phyloP scores from a whole-genome alignment of 37 sponge, comb jelly and placozoan species.

The Tethya wilhelma region DNA sequence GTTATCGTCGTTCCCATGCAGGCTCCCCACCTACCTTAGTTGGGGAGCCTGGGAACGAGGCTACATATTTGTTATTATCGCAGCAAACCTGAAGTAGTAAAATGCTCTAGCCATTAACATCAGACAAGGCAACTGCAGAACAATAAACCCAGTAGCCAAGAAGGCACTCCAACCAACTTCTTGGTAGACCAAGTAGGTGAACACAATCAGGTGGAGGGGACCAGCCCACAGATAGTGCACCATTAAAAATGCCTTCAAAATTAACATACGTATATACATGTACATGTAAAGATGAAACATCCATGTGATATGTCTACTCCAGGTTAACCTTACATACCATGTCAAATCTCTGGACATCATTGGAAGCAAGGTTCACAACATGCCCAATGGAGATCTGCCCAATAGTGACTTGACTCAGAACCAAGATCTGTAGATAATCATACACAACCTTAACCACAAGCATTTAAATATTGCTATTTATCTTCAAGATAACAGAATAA shows the following conservation, averaged over 20 bases:
- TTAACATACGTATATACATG: too few species aligned
- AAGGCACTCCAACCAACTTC: constrained; percentile 65
- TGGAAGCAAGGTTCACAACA: constrained; percentile 77
- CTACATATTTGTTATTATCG: too few species aligned
- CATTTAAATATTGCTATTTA: too few species aligned
- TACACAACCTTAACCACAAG: too few species aligned
- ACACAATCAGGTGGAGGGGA: constrained; percentile 54
- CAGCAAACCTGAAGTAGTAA: constrained; percentile 1
- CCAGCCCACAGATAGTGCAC: constrained; percentile 49
- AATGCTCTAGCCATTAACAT: constrained; percentile 27
- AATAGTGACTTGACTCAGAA: constrained; percentile 57
- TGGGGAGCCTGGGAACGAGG: too few species aligned
- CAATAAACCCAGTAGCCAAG: constrained; percentile 14
- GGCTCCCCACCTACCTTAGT: too few species aligned
- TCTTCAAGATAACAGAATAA: too few species aligned
- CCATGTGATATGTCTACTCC: too few species aligned
- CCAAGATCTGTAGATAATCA: constrained; percentile 33
- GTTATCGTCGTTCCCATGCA: too few species aligned
- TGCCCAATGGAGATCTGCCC: constrained; percentile 61
- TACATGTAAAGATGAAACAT: too few species aligned
- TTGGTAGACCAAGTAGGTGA: constrained; percentile 49
- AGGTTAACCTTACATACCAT: constrained; percentile 55
- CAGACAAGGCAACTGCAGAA: constrained; percentile 50
- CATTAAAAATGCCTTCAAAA: constrained; percentile 56
- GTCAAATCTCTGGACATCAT: constrained; percentile 84